Conservation (phyloP, 2,113 vertebrate species). For the Gorsachius goisagi region DNA sequence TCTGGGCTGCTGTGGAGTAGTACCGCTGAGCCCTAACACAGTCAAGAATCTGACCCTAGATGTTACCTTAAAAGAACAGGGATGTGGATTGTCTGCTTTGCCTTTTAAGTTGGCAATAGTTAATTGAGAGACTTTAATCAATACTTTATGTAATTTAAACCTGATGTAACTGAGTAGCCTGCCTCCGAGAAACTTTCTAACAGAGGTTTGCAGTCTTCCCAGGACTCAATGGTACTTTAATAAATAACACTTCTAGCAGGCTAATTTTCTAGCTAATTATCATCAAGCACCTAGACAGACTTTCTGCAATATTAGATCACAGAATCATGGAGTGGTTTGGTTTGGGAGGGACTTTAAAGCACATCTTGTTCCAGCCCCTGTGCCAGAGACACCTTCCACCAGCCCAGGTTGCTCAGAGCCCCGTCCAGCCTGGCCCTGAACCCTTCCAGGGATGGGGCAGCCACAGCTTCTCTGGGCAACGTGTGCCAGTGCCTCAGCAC, state of each 20-base stretch:
- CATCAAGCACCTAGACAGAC: conserved; percentile 65
- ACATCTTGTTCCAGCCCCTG: no score
- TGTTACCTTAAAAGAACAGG: neutral
- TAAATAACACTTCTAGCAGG: conserved; percentile 63
- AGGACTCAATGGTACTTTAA: conserved; percentile 50
- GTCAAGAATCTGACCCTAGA: neutral
- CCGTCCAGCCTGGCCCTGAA: no score
- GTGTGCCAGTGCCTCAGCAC: no score
- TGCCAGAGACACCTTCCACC: no score
- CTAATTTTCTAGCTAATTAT: conserved; percentile 72
- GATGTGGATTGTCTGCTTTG: neutral
- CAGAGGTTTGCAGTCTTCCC: conserved; percentile 27
- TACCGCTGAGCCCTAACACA: neutral
- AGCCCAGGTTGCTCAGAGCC: no score
- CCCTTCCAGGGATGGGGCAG: no score
- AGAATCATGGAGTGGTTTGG: neutral
- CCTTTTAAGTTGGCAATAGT: neutral
- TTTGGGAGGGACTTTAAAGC: neutral
- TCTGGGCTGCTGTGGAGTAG: neutral
- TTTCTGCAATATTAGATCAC: conserved; percentile 62
- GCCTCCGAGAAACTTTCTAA: conserved; percentile 58
- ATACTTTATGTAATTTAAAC: conserved; percentile 55
- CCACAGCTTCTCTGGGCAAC: no score
- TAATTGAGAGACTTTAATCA: conserved; percentile 45
- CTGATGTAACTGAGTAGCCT: conserved; percentile 42